Conservation (phyloP, 2,888 invertebrate species). For the Pedicia rivosa region DNA sequence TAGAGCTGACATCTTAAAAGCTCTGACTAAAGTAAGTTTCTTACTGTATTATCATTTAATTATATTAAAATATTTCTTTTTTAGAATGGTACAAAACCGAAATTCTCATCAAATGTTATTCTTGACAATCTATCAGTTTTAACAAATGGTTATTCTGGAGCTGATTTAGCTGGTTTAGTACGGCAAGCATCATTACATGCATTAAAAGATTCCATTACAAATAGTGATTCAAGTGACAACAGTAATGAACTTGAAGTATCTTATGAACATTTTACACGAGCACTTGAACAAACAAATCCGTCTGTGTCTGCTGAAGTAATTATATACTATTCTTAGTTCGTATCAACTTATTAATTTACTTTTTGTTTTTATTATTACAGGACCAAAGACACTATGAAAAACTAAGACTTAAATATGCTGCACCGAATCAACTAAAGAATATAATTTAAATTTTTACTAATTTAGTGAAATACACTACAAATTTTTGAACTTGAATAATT, state of each 20-base stretch:
- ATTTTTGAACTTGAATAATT: no score
- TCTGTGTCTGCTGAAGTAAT: constrained; percentile 71
- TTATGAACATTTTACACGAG: constrained; percentile 57
- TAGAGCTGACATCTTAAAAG: constrained; percentile 72
- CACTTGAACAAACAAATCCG: constrained; percentile 65
- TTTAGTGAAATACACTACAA: no score
- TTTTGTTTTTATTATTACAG: constrained; percentile 22
- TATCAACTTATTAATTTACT: not conserved
- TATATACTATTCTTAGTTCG: no score
- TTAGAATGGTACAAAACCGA: constrained; percentile 65
- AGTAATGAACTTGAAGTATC: constrained; percentile 44
- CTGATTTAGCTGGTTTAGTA: constrained; percentile 81
- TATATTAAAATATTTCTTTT: constrained; percentile 14
- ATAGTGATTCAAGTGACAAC: constrained; percentile 21
- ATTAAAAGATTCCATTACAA: constrained; percentile 55
- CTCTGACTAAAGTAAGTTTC: constrained; percentile 63
- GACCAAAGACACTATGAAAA: constrained; percentile 65
- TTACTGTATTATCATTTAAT: constrained; percentile 9
- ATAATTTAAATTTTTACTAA: no score
- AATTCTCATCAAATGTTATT: constrained; percentile 57
- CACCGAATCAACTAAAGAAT: constrained; percentile 14
- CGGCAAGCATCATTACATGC: constrained; percentile 73
- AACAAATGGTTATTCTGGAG: constrained; percentile 75
- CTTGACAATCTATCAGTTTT: constrained; percentile 51
- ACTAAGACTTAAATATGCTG: constrained; percentile 47